phyloP scores from a whole-genome alignment of 2,113 vertebrate genomes.

The Leiothrix lutea region DNA sequence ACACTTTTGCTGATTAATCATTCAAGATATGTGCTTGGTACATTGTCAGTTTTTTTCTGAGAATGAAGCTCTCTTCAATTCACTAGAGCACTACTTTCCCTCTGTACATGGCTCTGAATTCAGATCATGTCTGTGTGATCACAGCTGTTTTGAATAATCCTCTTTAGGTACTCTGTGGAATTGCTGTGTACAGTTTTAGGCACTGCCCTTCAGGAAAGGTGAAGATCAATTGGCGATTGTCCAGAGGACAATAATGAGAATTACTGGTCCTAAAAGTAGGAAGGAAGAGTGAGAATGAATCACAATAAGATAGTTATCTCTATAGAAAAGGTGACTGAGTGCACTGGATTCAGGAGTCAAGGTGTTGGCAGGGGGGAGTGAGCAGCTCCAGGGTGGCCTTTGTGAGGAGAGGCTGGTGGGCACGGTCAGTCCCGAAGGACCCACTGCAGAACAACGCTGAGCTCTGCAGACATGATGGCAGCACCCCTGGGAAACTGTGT shows the following conservation, averaged over 20 bases:
- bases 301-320: not conserved
- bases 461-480: not conserved
- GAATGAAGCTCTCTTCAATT: not conserved
- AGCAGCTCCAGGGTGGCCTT: not conserved
- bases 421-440: not conserved
- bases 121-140: not conserved
- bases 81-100: not conserved
- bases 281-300: not conserved
- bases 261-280: not conserved
- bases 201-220: not conserved
- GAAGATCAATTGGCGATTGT: not conserved
- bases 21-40: not conserved
- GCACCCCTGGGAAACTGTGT: not conserved
- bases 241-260: not conserved
- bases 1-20: not conserved
- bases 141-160: not conserved
- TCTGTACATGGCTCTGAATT: not conserved
- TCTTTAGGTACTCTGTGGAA: not conserved
- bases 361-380: fast-evolving
- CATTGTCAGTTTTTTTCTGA: not conserved
- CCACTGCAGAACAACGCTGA: not conserved
- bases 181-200: not conserved
- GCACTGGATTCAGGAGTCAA: not conserved
- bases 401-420: not conserved
- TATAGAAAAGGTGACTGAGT: not conserved